Evolutionary conservation across 2,888 invertebrate species (phyloP), one percentile per base, ranked within the genome.

Genomic region (Thecocarcelia acutangulata): DNA sequence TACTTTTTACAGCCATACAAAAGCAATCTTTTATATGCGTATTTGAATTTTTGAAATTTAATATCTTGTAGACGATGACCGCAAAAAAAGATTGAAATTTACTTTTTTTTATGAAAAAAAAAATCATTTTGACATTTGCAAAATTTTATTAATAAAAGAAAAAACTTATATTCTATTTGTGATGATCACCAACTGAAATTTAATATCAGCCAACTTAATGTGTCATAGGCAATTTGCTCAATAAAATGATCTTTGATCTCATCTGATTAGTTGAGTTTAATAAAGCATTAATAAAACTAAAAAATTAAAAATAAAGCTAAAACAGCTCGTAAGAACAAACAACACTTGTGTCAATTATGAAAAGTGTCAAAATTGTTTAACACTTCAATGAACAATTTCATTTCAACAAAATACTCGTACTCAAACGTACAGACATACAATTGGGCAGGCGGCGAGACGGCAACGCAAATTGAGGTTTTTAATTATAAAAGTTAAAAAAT

Each of bases 281-380:
- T 52, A 78, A 64, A 79, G 54, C 28, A 59, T 56, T 19, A 75
- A 59, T 8, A 42, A 66, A 24, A 59, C n/a, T 13, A 8, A 58
- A 66, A 59, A 50, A 50, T n/a, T n/a, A 33, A 52, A 21, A 50
- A 5, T 9, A 54, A 21, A 19, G 73, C 33, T 54, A 42, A 64
- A 76, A 61, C 28, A 28, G 13, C 28, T 48, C 42, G 66, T 33
- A 56, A 56, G 48, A 80, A 63, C n/a, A n/a, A 48, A 28, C 19
- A 24, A 19, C 54, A 74, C 77, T 78, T 73, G 76, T 76, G 80
- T 80, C 84, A 84, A 78, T 83, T 83, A 81, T 70, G 68, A 11
- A 78, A 83, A 83, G 84, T 84, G 84, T 83, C 84, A 84, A 79
- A 84, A 79, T 74, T 84, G 76, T 83, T 84, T 84, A 79, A 81